phyloP scores from a whole-genome alignment of 2,888 invertebrate genomes.

The Odontocolon sp. region DNA sequence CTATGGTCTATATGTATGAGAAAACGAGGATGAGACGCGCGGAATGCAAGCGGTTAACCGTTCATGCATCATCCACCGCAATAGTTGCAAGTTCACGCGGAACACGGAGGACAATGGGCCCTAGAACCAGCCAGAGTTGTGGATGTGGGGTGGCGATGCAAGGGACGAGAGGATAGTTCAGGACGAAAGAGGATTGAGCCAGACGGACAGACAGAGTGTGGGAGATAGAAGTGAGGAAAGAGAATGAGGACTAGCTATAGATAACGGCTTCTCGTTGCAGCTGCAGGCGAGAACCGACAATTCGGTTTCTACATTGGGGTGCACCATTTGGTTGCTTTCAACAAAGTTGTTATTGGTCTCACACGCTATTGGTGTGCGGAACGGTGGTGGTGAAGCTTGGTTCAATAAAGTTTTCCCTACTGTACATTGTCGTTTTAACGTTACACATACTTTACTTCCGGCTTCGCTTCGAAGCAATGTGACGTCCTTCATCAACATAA shows the following conservation, averaged over 20 bases:
- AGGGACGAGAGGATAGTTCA: constrained; percentile 3
- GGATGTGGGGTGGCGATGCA: constrained; percentile 28
- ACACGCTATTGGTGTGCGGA: constrained; percentile 47
- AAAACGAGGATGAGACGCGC: constrained; percentile 53
- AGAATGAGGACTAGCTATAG: constrained; percentile 9
- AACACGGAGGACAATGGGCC: constrained; percentile 50
- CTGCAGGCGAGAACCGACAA: constrained; percentile 47
- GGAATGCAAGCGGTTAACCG: constrained; percentile 71
- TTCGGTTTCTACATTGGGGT: constrained; percentile 61
- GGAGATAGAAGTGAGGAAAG: background rate
- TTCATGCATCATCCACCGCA: constrained; percentile 74
- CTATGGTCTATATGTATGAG: background rate
- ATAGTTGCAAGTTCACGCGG: constrained; percentile 71
- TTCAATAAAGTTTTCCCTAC: constrained; percentile 59
- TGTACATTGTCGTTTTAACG: constrained; percentile 49
- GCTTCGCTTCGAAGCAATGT: constrained; percentile 11
- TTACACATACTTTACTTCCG: background rate
- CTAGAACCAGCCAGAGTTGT: constrained; percentile 12
- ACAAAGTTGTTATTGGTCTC: constrained; percentile 68
- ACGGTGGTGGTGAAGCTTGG: too few relatives aligned
- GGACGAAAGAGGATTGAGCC: constrained; percentile 6
- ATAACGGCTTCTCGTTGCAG: constrained; percentile 20
- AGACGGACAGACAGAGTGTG: constrained; percentile 4
- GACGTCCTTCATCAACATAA: too few relatives aligned
- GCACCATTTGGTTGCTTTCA: constrained; percentile 69